These are phyloP conservation scores for Phyllopteryx taeniolatus DNA, from an alignment of 2,113 vertebrate species.

Conservation along the genomic window DNA sequence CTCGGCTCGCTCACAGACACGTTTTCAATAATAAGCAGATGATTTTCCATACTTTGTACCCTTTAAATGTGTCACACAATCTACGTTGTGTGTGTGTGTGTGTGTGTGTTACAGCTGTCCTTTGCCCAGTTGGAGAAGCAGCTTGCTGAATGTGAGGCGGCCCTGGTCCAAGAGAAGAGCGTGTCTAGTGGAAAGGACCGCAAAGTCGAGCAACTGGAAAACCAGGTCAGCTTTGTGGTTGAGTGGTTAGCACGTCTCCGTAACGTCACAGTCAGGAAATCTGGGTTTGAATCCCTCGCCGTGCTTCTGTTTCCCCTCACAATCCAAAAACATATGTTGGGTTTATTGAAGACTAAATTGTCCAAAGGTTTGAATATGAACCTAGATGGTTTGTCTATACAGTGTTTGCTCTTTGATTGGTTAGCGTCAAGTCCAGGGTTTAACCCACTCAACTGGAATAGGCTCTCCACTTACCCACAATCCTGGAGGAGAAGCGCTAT, in stretches of 20 bases:
- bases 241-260: neutral
- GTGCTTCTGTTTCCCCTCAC: neutral
- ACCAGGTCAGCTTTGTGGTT: constrained; percentile 66
- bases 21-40: neutral
- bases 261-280: neutral
- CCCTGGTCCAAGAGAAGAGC: constrained; percentile 70
- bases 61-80: neutral
- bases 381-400: too few relatives aligned
- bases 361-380: too few relatives aligned
- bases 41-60: neutral
- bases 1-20: too few relatives aligned
- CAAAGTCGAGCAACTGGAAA: constrained; percentile 66
- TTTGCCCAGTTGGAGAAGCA: constrained; percentile 68
- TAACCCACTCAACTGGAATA: too few relatives aligned
- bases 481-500: neutral
- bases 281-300: too few relatives aligned
- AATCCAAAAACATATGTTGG: neutral
- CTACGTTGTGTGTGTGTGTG: neutral
- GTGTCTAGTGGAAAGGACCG: constrained; percentile 69
- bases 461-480: too few relatives aligned
- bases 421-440: neutral
- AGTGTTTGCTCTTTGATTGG: neutral
- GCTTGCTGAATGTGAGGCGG: constrained; percentile 63
- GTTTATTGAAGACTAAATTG: too few relatives aligned
- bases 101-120: constrained; percentile 63